Conservation (phyloP, 2,888 invertebrate species). For the Abrostola triplasia region DNA sequence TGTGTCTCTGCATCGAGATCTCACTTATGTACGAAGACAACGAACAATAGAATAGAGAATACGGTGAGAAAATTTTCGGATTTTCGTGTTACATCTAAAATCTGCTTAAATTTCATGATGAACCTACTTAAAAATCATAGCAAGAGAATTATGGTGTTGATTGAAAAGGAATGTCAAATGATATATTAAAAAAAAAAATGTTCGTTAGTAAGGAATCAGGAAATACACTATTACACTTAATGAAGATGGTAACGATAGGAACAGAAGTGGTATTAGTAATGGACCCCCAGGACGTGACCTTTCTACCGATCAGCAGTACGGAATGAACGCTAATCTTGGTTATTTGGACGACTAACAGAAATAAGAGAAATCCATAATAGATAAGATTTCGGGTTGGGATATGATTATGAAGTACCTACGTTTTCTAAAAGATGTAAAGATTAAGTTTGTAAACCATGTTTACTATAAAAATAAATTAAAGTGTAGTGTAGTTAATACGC, state of each 20-base stretch:
- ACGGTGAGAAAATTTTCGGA: too few relatives aligned
- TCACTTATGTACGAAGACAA: neutral
- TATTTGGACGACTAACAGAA: conserved; percentile 5
- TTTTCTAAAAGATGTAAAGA: too few relatives aligned
- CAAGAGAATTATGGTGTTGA: too few relatives aligned
- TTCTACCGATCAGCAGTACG: conserved; percentile 26
- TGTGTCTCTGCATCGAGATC: conserved; percentile 63
- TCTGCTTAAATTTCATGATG: neutral
- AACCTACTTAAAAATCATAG: too few relatives aligned
- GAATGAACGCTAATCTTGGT: conserved; percentile 14
- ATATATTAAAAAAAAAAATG: conserved; percentile 1
- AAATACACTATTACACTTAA: conserved; percentile 54
- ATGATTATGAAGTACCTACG: neutral
- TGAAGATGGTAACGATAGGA: conserved; percentile 21
- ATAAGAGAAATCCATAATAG: too few relatives aligned
- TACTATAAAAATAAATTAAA: too few relatives aligned
- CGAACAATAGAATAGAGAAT: neutral
- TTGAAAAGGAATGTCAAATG: too few relatives aligned
- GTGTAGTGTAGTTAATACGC: too few relatives aligned
- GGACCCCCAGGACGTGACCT: conserved; percentile 47
- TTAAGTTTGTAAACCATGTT: too few relatives aligned
- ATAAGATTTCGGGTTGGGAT: neutral
- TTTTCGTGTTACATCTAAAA: neutral
- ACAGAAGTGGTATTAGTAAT: conserved; percentile 21
- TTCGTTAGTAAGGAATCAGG: conserved; percentile 14